Evolutionary conservation across 1,140 invertebrate species (phyloP).

Genomic region (Procambarus virginalis): DNA sequence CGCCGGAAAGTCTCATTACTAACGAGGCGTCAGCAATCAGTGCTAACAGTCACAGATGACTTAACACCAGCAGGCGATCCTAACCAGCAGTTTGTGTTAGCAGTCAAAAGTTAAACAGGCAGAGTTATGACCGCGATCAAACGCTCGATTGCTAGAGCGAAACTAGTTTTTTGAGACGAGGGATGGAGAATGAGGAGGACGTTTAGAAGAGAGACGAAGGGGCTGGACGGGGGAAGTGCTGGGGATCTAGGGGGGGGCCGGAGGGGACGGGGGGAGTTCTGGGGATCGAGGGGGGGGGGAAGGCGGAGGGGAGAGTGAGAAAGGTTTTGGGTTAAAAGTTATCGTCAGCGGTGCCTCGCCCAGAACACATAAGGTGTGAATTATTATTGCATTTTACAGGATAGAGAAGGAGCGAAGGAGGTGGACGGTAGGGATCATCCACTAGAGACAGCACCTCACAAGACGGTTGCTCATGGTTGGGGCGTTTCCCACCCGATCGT

Average conservation of each 20-base stretch:
- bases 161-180: background rate
- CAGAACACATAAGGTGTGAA: background rate
- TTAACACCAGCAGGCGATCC: background rate
- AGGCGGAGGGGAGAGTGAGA: no score
- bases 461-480: background rate
- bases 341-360: background rate
- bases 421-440: no score
- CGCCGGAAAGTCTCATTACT: no score
- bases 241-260: no score
- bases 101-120: background rate
- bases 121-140: background rate
- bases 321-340: background rate
- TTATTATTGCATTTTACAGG: background rate
- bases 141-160: background rate
- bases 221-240: no score
- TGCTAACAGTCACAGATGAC: no score
- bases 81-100: background rate
- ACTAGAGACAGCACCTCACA: background rate
- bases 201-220: no score
- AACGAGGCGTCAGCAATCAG: no score
- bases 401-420: background rate
- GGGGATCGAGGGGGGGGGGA: no score
- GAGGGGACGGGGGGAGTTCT: no score
- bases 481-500: background rate
- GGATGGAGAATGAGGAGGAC: no score